Conservation (phyloP, 1,140 invertebrate genomes). For the Tetramorium alpestre region DNA sequence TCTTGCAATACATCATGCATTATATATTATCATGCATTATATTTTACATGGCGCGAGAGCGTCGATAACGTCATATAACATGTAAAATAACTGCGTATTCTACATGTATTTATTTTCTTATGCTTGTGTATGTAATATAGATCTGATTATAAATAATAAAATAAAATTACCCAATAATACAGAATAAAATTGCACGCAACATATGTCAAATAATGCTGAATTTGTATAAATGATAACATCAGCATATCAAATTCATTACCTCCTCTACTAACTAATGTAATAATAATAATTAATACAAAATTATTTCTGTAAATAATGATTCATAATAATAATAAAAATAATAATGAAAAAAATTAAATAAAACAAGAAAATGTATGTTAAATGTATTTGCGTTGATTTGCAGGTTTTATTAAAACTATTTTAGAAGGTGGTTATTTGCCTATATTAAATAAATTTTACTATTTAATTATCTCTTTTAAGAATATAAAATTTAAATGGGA, state of each 20-base stretch:
- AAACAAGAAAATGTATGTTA: background rate
- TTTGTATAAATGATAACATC: background rate
- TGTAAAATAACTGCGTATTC: background rate
- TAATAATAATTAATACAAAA: slow-evolving; percentile 15
- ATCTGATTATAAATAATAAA: background rate
- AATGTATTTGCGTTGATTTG: background rate
- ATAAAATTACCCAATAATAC: background rate
- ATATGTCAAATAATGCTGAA: background rate
- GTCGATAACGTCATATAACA: background rate
- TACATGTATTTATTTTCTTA: background rate
- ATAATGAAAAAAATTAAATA: background rate
- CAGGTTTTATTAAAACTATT: background rate
- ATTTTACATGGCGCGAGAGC: background rate
- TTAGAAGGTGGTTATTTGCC: background rate
- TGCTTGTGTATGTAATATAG: background rate
- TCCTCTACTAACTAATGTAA: background rate
- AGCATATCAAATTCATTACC: background rate
- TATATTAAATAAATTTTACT: background rate
- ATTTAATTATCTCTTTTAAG: slow-evolving; percentile 2
- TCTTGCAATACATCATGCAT: slow-evolving; percentile 25
- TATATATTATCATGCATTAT: slow-evolving; percentile 17
- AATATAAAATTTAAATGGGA: background rate
- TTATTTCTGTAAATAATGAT: slow-evolving; percentile 5
- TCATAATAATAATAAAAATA: background rate
- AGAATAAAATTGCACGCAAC: background rate